phyloP scores from a whole-genome alignment of 2,113 vertebrate genomes.

The Perca schrenkii region DNA sequence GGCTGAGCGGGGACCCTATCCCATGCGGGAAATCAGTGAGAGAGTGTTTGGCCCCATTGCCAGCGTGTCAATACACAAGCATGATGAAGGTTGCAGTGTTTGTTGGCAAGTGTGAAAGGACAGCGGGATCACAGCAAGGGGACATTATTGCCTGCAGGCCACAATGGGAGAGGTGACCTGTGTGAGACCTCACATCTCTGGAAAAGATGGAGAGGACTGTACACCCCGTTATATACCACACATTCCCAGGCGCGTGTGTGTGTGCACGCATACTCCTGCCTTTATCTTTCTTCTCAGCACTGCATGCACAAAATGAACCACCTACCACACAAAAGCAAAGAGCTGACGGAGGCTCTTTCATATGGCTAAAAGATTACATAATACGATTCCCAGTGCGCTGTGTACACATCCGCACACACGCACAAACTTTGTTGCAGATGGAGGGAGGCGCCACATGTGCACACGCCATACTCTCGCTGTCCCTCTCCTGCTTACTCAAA shows the following conservation, averaged over 20 bases:
- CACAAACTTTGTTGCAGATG: slow-evolving; percentile 56
- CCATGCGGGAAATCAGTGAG: slow-evolving; percentile 17
- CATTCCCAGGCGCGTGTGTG: slow-evolving; percentile 16
- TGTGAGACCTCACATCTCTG: slow-evolving; percentile 53
- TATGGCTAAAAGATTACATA: slow-evolving; percentile 77
- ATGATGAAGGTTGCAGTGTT: slow-evolving; percentile 50
- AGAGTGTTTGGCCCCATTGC: slow-evolving; percentile 35
- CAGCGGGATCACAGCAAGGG: slow-evolving; percentile 59
- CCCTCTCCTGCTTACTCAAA: slow-evolving; percentile 70
- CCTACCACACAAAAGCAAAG: slow-evolving; percentile 73
- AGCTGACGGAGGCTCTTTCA: slow-evolving; percentile 77
- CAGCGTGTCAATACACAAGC: slow-evolving; percentile 32
- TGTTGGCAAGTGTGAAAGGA: slow-evolving; percentile 56
- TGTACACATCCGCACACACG: slow-evolving; percentile 53
- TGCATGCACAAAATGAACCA: slow-evolving; percentile 59
- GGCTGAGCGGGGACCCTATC: slow-evolving; percentile 3
- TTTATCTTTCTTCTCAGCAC: slow-evolving; percentile 45
- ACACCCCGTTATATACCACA: not conserved
- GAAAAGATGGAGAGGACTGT: slow-evolving; percentile 39
- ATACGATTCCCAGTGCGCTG: slow-evolving; percentile 65
- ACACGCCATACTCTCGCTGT: slow-evolving; percentile 67
- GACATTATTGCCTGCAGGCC: slow-evolving; percentile 62
- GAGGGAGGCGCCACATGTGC: slow-evolving; percentile 58
- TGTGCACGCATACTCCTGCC: slow-evolving; percentile 19
- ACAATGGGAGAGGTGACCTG: slow-evolving; percentile 70